Conservation (phyloP, 1,140 invertebrate species). For the Probaryconus sp. region DNA sequence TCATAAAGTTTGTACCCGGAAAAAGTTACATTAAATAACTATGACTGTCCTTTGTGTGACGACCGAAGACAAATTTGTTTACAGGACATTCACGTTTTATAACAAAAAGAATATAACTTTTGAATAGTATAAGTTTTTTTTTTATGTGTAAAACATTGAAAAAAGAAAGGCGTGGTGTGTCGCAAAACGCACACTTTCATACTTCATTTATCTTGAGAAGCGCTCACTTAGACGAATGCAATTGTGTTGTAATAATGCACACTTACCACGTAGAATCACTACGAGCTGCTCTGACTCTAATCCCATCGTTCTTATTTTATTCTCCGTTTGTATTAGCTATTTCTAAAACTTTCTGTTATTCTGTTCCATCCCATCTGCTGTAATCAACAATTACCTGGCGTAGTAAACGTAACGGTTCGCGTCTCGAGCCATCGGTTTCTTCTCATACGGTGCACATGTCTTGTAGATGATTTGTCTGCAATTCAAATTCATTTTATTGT, state of each 20-base stretch:
- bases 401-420: constrained; percentile 27
- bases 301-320: constrained; percentile 36
- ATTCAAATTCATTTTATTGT: constrained; percentile 30
- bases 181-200: too few relatives aligned
- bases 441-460: constrained; percentile 28
- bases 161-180: too few relatives aligned
- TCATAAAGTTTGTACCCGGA: too few relatives aligned
- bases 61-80: too few relatives aligned
- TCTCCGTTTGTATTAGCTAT: constrained; percentile 7
- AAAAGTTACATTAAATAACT: too few relatives aligned
- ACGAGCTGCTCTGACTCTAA: constrained; percentile 48
- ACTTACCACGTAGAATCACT: constrained; percentile 45
- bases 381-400: constrained; percentile 27
- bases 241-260: too few relatives aligned
- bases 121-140: too few relatives aligned
- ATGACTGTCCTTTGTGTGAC: too few relatives aligned
- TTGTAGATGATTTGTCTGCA: constrained; percentile 24
- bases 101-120: too few relatives aligned
- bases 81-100: too few relatives aligned
- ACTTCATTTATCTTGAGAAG: constrained; percentile 3
- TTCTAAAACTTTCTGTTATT: constrained; percentile 7
- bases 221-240: too few relatives aligned
- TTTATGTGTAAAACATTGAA: too few relatives aligned
- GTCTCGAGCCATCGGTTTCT: constrained; percentile 11
- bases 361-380: constrained; percentile 43